phyloP scores from a whole-genome alignment of 2,888 invertebrate genomes.

The Eustalomyia histrio region DNA sequence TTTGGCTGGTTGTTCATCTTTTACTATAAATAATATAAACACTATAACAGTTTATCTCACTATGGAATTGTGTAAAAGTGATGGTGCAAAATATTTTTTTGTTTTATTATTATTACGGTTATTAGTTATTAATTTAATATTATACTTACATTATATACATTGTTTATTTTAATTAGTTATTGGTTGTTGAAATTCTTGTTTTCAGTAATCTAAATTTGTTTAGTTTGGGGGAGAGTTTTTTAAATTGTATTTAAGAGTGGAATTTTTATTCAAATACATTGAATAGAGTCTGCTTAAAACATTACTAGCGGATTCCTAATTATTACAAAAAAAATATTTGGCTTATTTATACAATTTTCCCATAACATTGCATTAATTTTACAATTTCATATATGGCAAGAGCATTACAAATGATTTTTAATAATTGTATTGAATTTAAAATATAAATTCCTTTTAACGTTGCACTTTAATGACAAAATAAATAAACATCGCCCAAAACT shows the following conservation, averaged over 20 bases:
- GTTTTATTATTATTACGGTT: neutral
- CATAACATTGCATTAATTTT: too few relatives aligned
- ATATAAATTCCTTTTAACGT: neutral
- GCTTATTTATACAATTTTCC: too few relatives aligned
- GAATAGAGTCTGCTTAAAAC: too few relatives aligned
- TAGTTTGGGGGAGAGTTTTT: conserved; percentile 8
- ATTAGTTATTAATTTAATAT: conserved; percentile 26
- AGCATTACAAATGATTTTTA: too few relatives aligned
- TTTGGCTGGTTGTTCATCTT: conserved; percentile 18
- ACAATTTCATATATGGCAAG: too few relatives aligned
- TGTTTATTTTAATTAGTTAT: conserved; percentile 17
- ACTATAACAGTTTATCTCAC: neutral
- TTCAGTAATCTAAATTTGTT: conserved; percentile 25
- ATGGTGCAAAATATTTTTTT: conserved; percentile 16
- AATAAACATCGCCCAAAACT: neutral
- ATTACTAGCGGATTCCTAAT: too few relatives aligned
- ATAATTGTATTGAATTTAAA: too few relatives aligned
- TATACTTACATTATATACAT: neutral
- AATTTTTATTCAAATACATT: neutral
- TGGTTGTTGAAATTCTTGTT: conserved; percentile 12
- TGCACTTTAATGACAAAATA: neutral
- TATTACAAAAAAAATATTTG: too few relatives aligned
- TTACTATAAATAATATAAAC: neutral
- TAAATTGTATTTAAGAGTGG: neutral
- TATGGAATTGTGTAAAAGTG: conserved; percentile 15